Evolutionary conservation across 2,888 invertebrate species (phyloP), one percentile per base, ranked within the genome.

Genomic region (Protonemura montana): DNA sequence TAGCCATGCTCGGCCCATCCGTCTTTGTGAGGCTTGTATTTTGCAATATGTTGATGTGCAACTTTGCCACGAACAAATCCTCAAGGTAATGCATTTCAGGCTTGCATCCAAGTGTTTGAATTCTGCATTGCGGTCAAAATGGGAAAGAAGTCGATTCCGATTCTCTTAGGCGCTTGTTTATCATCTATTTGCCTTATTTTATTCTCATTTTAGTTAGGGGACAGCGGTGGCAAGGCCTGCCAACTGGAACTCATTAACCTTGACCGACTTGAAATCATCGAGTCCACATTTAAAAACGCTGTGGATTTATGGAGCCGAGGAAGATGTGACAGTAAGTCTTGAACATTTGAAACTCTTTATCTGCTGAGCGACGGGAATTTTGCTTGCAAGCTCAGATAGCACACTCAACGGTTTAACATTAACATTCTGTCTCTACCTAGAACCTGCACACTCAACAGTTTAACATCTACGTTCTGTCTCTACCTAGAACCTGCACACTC

Each of bases 201-300:
- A 21, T 13, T 59, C 35, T 35, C 35, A 78, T 88, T 88, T 85
- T 88, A 91, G 90, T 87, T 89, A 86, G 87, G 89, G 88, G 91
- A 92, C 25, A 93, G 93, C 90, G 92, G 92, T n/a, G 93, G 92
- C 41, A 91, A 93, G 35, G 87, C 89, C 27, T 95, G 95, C 90
- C 92, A 93, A 88, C 92, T 93, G 87, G 89, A 93, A 87, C 94
- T 93, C 88, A 91, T 94, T 87, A 94, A 94, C 88, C 91, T 93
- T 86, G 95, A 95, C 89, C 92, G 94, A 89, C 90, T 95, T 86
- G 93, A 95, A 91, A 93, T 93, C 84, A 92, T 95, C 28, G 90
- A 93, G 87, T 92, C 93, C 87, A 93, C 93, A 88, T 93, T 94
- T 91, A 90, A 92, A 82, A 93, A 93, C 89, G 93, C 93, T 88